These are phyloP conservation scores for Trematocara unimaculatum DNA, from an alignment of 2,113 vertebrate species.

Conservation along the genomic window DNA sequence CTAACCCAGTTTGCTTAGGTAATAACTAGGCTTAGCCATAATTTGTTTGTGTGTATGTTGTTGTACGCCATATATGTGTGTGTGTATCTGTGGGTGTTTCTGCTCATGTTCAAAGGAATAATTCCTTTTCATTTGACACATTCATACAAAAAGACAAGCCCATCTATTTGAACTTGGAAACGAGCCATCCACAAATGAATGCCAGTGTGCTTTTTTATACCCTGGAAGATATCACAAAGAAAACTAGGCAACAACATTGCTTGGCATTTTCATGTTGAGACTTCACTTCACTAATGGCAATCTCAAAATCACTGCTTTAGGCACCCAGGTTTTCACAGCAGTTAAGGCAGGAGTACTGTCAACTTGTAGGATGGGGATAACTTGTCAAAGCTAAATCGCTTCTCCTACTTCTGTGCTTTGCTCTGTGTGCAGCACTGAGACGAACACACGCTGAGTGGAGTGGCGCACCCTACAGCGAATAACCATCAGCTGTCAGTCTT, in stretches of 20 bases:
- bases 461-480: background rate
- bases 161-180: constrained; percentile 20
- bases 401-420: background rate
- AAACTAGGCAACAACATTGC: background rate
- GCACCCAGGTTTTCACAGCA: background rate
- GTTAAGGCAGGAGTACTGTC: background rate
- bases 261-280: background rate
- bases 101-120: constrained; percentile 9
- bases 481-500: background rate
- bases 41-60: constrained; percentile 52
- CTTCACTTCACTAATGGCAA: background rate
- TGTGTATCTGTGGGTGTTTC: background rate
- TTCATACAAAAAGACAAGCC: constrained; percentile 6
- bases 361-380: background rate
- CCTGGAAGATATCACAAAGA: background rate
- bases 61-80: background rate
- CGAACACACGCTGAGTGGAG: background rate
- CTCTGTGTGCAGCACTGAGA: background rate
- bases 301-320: background rate
- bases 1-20: constrained; percentile 52
- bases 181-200: background rate
- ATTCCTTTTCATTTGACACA: constrained; percentile 7
- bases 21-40: constrained; percentile 54
- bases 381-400: background rate
- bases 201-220: background rate